These are phyloP conservation scores for Eilema griseolum DNA, from an alignment of 2,888 invertebrate species.

Conservation along the genomic window DNA sequence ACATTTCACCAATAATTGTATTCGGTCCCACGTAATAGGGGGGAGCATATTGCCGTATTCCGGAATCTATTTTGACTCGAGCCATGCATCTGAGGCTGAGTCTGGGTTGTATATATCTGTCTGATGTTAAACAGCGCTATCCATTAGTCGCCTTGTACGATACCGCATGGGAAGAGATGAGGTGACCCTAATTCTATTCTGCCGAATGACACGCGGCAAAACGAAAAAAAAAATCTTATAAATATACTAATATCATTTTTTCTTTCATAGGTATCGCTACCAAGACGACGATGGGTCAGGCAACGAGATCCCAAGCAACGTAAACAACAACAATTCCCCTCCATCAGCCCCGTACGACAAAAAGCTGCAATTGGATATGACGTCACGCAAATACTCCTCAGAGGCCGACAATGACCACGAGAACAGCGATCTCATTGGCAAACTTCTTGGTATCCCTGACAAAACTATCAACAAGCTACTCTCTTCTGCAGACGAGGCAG, in stretches of 20 bases:
- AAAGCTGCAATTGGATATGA: constrained; percentile 82
- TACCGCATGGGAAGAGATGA: no score
- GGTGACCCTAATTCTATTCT: no score
- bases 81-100: no score
- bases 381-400: constrained; percentile 81
- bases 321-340: constrained; percentile 86
- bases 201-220: no score
- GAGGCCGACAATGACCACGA: constrained; percentile 85
- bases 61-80: no score
- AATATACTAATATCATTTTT: neutral
- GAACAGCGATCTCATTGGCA: constrained; percentile 93
- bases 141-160: no score
- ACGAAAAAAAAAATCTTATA: no score
- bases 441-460: constrained; percentile 95
- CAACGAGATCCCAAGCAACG: constrained; percentile 81
- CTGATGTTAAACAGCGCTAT: no score
- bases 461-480: constrained; percentile 94
- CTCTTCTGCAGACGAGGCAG: constrained; percentile 94
- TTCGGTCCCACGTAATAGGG: no score
- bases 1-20: no score
- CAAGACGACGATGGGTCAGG: constrained; percentile 82
- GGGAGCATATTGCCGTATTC: no score
- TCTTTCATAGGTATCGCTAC: constrained; percentile 71
- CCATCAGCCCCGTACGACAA: constrained; percentile 86
- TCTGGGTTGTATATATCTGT: no score